Evolutionary conservation across 2,888 invertebrate species (phyloP).

Genomic region (Calliopum simillimum): DNA sequence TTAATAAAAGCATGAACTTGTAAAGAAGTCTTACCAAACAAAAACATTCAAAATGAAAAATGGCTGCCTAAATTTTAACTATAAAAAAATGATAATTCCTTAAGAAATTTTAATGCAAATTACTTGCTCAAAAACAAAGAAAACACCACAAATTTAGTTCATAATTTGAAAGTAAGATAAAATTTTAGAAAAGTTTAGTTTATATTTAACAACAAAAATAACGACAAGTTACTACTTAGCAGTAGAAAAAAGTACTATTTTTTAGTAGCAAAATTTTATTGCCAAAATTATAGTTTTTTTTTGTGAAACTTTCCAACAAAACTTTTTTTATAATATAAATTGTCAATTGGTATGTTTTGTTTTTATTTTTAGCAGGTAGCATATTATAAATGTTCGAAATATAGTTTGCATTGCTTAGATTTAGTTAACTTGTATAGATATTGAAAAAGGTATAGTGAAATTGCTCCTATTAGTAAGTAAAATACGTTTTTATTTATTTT

Average conservation of each 20-base stretch:
- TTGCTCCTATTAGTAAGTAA: no score
- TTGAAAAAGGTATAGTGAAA: no score
- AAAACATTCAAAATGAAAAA: no score
- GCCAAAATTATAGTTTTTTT: neutral
- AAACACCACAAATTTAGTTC: no score
- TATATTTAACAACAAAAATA: slow-evolving; percentile 25
- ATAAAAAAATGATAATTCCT: slow-evolving; percentile 6
- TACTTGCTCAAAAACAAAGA: neutral
- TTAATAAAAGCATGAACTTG: no score
- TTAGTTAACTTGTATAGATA: no score
- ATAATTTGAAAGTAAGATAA: no score
- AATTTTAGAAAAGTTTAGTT: slow-evolving; percentile 26
- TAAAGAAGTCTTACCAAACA: no score
- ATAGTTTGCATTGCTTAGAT: no score
- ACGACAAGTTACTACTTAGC: slow-evolving; percentile 15
- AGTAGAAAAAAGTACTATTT: slow-evolving; percentile 37
- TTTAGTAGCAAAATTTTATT: slow-evolving; percentile 24
- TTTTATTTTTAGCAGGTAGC: neutral
- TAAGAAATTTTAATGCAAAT: slow-evolving; percentile 9
- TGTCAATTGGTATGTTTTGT: no score
- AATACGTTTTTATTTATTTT: neutral
- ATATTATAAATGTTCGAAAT: no score
- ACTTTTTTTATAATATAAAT: no score
- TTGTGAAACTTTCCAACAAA: neutral
- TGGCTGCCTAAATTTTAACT: neutral